Conservation (phyloP, 1,140 invertebrate genomes). For the Platyura marginata region DNA sequence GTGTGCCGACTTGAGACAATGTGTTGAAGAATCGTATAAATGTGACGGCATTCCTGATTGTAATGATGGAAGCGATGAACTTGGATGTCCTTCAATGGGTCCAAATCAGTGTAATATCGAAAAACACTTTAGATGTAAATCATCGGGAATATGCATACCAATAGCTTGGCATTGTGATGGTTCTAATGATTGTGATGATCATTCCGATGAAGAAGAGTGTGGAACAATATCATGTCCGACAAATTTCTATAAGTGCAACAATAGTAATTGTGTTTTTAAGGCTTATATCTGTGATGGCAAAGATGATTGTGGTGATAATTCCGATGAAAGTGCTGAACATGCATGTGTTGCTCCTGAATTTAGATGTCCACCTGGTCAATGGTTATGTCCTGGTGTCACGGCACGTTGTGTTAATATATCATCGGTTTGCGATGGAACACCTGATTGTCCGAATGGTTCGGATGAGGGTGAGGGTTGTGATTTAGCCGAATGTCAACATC, state of each 20-base stretch:
- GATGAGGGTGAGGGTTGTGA: slow-evolving; percentile 81
- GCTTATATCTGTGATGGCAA: slow-evolving; percentile 86
- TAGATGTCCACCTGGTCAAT: slow-evolving; percentile 56
- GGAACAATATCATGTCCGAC: slow-evolving; percentile 52
- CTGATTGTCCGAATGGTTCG: slow-evolving; percentile 76
- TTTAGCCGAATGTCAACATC: slow-evolving; percentile 50
- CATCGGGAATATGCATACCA: slow-evolving; percentile 81
- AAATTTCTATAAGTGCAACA: slow-evolving; percentile 72
- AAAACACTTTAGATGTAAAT: slow-evolving; percentile 75
- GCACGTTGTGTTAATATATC: slow-evolving; percentile 60
- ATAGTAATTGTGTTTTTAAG: slow-evolving; percentile 79
- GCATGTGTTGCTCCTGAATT: slow-evolving; percentile 57
- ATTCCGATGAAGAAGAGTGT: slow-evolving; percentile 76
- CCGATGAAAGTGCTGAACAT: slow-evolving; percentile 69
- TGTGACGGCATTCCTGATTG: slow-evolving; percentile 85
- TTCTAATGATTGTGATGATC: slow-evolving; percentile 69
- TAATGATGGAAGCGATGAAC: slow-evolving; percentile 82
- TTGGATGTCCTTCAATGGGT: slow-evolving; percentile 63
- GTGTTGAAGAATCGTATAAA: slow-evolving; percentile 81
- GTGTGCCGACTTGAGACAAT: slow-evolving; percentile 79
- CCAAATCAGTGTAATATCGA: slow-evolving; percentile 74
- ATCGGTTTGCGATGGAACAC: slow-evolving; percentile 65
- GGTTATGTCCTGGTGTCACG: slow-evolving; percentile 66
- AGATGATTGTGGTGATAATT: slow-evolving; percentile 88
- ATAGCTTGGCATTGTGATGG: slow-evolving; percentile 90